A percentile compares a stretch with the other conserved stretches of the same genome.
Conservation (phyloP, 1,140 invertebrate species). For the Pectinophora gossypiella region DNA sequence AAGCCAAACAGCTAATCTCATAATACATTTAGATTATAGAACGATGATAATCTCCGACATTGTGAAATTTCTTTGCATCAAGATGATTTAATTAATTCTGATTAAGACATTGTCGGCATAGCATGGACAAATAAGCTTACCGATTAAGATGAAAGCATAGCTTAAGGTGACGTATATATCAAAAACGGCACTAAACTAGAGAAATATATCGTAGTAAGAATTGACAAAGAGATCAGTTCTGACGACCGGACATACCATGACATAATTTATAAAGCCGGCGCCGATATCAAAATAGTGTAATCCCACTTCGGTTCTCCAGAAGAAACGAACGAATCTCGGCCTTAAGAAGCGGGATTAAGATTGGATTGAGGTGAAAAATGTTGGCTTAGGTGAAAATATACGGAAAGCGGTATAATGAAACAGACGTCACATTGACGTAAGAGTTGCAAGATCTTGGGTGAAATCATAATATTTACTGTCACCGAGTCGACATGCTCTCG, state of each 20-base stretch:
- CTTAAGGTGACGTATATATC: constrained; percentile 35
- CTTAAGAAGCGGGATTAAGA: constrained; percentile 14
- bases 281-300: constrained; percentile 59
- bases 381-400: constrained; percentile 40
- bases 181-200: constrained; percentile 40
- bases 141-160: constrained; percentile 37
- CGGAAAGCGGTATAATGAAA: constrained; percentile 60
- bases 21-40: not conserved
- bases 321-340: constrained; percentile 33
- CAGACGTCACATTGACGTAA: constrained; percentile 71
- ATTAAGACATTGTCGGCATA: constrained; percentile 41
- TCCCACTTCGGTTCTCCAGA: constrained; percentile 22
- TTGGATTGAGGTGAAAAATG: not conserved
- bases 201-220: constrained; percentile 32
- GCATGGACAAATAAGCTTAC: constrained; percentile 16
- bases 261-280: constrained; percentile 62
- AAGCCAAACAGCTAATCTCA: constrained; percentile 1
- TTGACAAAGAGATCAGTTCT: constrained; percentile 58
- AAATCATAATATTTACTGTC: constrained; percentile 70
- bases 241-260: constrained; percentile 62
- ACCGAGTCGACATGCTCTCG: constrained; percentile 46
- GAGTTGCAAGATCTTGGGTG: constrained; percentile 61
- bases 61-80: not conserved
- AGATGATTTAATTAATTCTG: constrained; percentile 26
- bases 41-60: not conserved